Base-by-base conservation (phyloP, 2,113 vertebrate genomes). In the Toxostoma redivivum region DNA sequence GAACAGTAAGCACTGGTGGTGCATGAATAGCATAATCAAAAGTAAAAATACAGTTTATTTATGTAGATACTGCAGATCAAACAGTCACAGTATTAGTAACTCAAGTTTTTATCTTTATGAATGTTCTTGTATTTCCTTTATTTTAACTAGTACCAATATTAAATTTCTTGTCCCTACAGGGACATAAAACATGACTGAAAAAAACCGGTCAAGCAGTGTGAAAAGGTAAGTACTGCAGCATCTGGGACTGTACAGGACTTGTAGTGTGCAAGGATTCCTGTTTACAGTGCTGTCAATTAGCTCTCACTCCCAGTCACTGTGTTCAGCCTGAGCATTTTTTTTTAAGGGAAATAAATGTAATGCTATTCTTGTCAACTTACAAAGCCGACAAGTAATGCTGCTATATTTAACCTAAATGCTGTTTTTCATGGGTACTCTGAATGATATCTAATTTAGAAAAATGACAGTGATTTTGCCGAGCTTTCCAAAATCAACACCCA, bases 401-500 rank as follows among this genome's bases (percentile, higher is more conserved):
- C 85, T 96, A 92, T 92, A 96, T 93, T 95, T 94, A 97, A 85
- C 51, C 60, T 90, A 91, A 94, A 87, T 58, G 70, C 79, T 92
- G 51, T 84, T 69, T 86, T 95, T 88, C 78, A 95, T 79, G 74
- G 87, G 48, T 35, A 79, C 69, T 81, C 53, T 91, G 94, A 97
- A 94, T 77, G 82, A 77, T 73, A 95, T 56, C 53, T 67, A 91
- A 93, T 95, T 95, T 91, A 91, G 93, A 96, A 86, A 95, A 92
- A 88, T 7, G 57, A 89, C 70, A 92, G 74, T 65, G 33, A 87
- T 93, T 95, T 91, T 60, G 84, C 83, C 95, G 76, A 92, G 93
- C 94, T 91, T 96, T 92, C 86, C 71, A 92, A 97, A 97, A 97
- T 92, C 89, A 96, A 92, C 94, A 90, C 33, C 56, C 84, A 88